These are phyloP conservation scores for Portunus trituberculatus DNA, from an alignment of 1,140 invertebrate genomes.

Conservation along the genomic window DNA sequence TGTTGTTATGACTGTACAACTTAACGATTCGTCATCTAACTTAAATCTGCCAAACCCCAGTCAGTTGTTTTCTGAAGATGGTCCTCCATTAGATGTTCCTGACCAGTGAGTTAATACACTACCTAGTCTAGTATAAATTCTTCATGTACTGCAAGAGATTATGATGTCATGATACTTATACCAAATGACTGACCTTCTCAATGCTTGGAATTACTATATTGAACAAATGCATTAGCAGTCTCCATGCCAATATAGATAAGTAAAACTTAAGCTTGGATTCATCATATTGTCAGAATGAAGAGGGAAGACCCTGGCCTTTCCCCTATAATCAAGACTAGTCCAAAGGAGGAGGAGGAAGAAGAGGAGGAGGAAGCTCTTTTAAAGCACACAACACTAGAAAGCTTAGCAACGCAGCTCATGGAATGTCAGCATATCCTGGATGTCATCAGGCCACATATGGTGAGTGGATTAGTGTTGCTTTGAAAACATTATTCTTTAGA, in stretches of 20 bases:
- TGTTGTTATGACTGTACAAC: not conserved
- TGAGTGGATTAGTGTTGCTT: not conserved
- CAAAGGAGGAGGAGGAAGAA: constrained; percentile 4
- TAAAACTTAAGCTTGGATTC: no score
- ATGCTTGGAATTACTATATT: no score
- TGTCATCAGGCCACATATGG: constrained; percentile 65
- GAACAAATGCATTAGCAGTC: no score
- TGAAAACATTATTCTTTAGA: no score
- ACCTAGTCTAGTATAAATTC: no score
- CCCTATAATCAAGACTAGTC: not conserved
- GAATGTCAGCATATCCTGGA: constrained; percentile 67
- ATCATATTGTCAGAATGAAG: not conserved
- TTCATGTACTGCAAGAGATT: no score
- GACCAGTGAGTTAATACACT: not conserved
- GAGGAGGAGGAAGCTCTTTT: constrained; percentile 48
- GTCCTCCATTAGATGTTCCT: not conserved
- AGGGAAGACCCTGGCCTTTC: not conserved
- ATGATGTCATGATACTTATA: no score
- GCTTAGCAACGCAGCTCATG: constrained; percentile 64
- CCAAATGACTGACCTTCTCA: no score
- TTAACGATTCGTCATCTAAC: not conserved
- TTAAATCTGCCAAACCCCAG: not conserved
- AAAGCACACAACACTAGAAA: constrained; percentile 62
- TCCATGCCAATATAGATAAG: no score
- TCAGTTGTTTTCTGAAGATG: not conserved